Evolutionary conservation across 2,113 vertebrate genomes (phyloP).

Genomic region (Aphyosemion australe): DNA sequence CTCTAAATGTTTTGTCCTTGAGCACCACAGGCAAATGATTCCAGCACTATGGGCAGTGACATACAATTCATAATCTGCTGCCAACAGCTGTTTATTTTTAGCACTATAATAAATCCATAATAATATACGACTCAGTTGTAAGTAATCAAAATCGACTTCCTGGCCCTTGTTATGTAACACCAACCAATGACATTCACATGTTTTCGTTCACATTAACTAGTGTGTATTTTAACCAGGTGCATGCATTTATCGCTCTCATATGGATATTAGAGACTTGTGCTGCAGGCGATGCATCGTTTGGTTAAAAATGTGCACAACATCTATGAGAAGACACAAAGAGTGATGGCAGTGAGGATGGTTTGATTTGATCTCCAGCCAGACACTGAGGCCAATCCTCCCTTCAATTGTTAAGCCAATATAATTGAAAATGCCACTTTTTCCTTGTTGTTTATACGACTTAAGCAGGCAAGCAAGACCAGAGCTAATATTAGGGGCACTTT

Average conservation of each 20-base stretch:
- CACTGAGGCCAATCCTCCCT: constrained; percentile 27
- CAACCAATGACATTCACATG: too few relatives aligned
- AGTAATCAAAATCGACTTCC: too few relatives aligned
- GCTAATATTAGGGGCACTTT: constrained; percentile 51
- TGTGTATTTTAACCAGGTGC: background rate
- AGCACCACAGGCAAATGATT: too few relatives aligned
- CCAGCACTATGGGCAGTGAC: background rate
- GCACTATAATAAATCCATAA: too few relatives aligned
- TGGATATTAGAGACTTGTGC: background rate
- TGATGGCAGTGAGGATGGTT: constrained; percentile 7
- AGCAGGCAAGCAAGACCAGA: constrained; percentile 40
- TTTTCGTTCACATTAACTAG: background rate
- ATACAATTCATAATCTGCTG: background rate
- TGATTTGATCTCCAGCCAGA: constrained; percentile 34
- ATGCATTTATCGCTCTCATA: background rate
- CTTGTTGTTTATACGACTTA: constrained; percentile 50
- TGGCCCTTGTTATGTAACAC: too few relatives aligned
- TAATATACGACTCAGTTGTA: too few relatives aligned
- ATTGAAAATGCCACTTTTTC: constrained; percentile 42
- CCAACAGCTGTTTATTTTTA: too few relatives aligned
- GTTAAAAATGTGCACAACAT: background rate
- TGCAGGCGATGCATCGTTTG: background rate
- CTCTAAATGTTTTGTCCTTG: too few relatives aligned
- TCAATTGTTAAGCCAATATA: constrained; percentile 51
- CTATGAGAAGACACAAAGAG: constrained; percentile 4